These are phyloP conservation scores for Caligus rogercresseyi DNA, from an alignment of 1,140 invertebrate genomes.

Conservation along the genomic window DNA sequence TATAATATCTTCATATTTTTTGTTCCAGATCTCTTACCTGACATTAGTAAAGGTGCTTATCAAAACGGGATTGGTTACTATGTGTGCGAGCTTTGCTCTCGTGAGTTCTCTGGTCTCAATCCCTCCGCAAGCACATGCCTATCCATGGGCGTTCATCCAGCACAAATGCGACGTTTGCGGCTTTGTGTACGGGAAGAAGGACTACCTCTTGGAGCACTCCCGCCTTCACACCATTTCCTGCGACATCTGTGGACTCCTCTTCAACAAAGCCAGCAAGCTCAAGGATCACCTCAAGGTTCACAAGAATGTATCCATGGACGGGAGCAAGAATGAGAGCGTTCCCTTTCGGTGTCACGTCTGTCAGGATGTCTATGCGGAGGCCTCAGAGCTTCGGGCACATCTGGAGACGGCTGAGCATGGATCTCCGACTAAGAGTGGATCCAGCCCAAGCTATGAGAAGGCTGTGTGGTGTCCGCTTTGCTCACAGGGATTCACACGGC, in stretches of 20 bases:
- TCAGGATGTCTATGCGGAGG: background rate
- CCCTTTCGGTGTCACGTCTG: slow-evolving; percentile 17
- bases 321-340: background rate
- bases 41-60: slow-evolving; percentile 9
- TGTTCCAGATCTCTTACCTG: slow-evolving; percentile 10
- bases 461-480: slow-evolving; percentile 19
- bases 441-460: slow-evolving; percentile 5
- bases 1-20: no score
- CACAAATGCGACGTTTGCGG: slow-evolving; percentile 18
- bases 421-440: slow-evolving; percentile 11
- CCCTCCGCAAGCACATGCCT: slow-evolving; percentile 17
- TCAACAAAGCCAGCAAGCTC: slow-evolving; percentile 15
- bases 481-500: slow-evolving; percentile 17
- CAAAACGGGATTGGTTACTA: slow-evolving; percentile 20
- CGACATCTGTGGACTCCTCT: slow-evolving; percentile 15
- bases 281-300: slow-evolving; percentile 19
- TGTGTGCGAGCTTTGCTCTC: slow-evolving; percentile 8
- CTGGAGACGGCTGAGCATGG: background rate
- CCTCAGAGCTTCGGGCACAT: slow-evolving; percentile 1
- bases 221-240: slow-evolving; percentile 14
- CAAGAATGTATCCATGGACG: slow-evolving; percentile 3
- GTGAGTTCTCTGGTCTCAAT: slow-evolving; percentile 19
- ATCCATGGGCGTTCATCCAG: slow-evolving; percentile 15
- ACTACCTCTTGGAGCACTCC: slow-evolving; percentile 16
- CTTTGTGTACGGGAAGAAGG: slow-evolving; percentile 19